Conservation (phyloP, 2,888 invertebrate genomes). For the Apodemia zela region DNA sequence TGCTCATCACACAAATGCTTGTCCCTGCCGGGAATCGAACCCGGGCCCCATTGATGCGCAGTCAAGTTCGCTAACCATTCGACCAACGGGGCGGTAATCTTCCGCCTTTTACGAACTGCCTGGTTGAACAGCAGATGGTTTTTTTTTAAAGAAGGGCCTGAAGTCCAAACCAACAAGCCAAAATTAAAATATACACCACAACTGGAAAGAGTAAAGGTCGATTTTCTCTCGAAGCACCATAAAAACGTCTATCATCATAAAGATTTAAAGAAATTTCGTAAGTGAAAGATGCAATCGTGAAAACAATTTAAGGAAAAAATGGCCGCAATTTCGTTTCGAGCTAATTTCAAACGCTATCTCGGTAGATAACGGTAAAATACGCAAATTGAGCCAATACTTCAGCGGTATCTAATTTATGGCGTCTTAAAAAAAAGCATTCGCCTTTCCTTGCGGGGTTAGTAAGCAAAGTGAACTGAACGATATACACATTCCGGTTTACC, state of each 20-base stretch:
- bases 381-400: constrained; percentile 60
- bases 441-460: background rate
- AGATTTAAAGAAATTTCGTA: constrained; percentile 26
- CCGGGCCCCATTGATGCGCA: too few species aligned
- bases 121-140: too few species aligned
- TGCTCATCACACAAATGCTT: too few species aligned
- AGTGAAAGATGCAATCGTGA: constrained; percentile 40
- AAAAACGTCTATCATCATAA: background rate
- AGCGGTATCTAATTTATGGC: constrained; percentile 49
- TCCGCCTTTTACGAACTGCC: too few species aligned
- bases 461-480: too few species aligned
- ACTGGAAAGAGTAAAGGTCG: background rate
- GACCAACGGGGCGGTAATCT: too few species aligned
- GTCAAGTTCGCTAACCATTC: too few species aligned
- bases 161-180: too few species aligned
- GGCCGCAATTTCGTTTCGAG: constrained; percentile 52
- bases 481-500: background rate
- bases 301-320: constrained; percentile 57
- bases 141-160: too few species aligned
- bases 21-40: too few species aligned
- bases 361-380: constrained; percentile 66
- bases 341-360: constrained; percentile 61
- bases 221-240: background rate
- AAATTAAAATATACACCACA: too few species aligned
- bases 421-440: constrained; percentile 34